Conservation (phyloP, 2,113 vertebrate genomes). For the Chionis minor region DNA sequence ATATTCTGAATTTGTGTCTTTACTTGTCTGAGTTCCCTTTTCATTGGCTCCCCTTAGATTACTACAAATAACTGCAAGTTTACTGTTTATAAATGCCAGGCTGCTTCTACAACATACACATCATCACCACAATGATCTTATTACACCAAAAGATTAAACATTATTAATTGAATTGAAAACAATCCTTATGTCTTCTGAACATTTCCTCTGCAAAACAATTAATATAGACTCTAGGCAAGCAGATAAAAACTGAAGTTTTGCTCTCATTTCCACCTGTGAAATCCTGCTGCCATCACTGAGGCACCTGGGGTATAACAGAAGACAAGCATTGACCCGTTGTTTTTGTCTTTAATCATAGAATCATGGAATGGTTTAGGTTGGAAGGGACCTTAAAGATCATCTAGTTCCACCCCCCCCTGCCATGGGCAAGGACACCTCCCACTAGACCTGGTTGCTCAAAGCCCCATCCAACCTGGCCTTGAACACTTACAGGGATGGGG, state of each 20-base stretch:
- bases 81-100: neutral
- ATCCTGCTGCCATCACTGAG: neutral
- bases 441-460: too few relatives aligned
- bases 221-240: neutral
- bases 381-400: too few relatives aligned
- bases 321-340: neutral
- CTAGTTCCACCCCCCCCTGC: too few relatives aligned
- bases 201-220: neutral
- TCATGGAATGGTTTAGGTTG: too few relatives aligned
- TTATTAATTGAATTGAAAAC: neutral
- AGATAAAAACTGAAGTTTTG: neutral
- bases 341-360: neutral
- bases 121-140: neutral
- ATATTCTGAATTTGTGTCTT: neutral
- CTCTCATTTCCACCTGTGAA: neutral
- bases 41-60: neutral
- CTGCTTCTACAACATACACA: neutral
- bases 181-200: neutral
- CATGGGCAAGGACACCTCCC: too few relatives aligned
- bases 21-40: neutral
- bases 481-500: too few relatives aligned
- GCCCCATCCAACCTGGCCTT: too few relatives aligned
- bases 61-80: neutral
- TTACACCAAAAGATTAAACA: neutral
- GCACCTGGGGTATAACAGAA: neutral